Evolutionary conservation across 64 coral and sea anemone species (phyloP).

Genomic region (Dendrophyllia cribrosa): DNA sequence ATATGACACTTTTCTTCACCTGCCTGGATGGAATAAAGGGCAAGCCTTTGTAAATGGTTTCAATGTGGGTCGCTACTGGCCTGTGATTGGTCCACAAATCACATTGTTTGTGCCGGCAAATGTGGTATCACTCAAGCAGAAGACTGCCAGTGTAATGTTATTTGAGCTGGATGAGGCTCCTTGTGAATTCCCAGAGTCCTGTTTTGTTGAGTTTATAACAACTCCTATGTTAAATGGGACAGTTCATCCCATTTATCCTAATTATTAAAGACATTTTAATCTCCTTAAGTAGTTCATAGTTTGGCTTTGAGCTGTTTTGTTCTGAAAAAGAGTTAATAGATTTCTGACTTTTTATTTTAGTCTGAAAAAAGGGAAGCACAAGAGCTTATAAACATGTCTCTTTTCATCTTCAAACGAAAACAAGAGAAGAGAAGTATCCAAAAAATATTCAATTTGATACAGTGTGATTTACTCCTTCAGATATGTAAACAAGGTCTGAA

Average conservation of each 20-base stretch:
- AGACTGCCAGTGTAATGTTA: constrained; percentile 61
- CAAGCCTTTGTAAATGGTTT: constrained; percentile 94
- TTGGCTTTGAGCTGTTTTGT: too few relatives aligned
- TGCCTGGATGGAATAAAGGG: constrained; percentile 57
- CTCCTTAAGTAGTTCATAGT: too few relatives aligned
- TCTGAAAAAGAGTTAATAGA: too few relatives aligned
- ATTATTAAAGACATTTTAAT: too few relatives aligned
- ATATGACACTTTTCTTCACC: constrained; percentile 23
- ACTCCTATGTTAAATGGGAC: constrained; percentile 74
- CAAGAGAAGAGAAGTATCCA: too few relatives aligned
- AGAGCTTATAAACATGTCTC: too few relatives aligned
- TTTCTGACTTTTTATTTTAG: too few relatives aligned
- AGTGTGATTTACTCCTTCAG: too few relatives aligned
- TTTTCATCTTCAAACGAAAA: too few relatives aligned
- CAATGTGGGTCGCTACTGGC: constrained; percentile 94
- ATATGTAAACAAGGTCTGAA: too few relatives aligned
- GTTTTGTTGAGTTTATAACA: constrained; percentile 69
- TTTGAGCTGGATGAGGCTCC: constrained; percentile 86
- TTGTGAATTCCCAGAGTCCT: constrained; percentile 72
- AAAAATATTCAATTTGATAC: too few relatives aligned
- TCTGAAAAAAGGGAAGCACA: too few relatives aligned
- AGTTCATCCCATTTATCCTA: constrained; percentile 50
- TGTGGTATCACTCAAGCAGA: constrained; percentile 60
- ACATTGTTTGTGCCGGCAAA: constrained; percentile 86
- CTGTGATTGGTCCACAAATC: constrained; percentile 83